Percentiles rank a stretch among this genome's conserved stretches.
Evolutionary conservation across 64 coral and sea anemone species (phyloP).

Genomic region (Stylophora pistillata): DNA sequence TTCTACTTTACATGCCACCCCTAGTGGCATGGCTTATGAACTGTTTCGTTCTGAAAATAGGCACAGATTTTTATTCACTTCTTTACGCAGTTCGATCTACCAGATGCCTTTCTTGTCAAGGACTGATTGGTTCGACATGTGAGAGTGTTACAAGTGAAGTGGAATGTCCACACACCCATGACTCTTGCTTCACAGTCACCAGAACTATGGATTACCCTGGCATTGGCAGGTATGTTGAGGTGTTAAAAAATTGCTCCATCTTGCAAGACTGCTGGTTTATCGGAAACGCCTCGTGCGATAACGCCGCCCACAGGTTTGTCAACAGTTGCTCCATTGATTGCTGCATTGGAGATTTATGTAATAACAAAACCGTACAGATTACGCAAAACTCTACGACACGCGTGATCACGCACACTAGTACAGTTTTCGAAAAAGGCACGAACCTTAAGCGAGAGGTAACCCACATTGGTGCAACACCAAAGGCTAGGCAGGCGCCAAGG

Average conservation of each 20-base stretch:
- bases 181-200: neutral
- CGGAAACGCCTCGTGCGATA: neutral
- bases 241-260: neutral
- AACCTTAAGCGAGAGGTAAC: neutral
- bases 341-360: constrained; percentile 9
- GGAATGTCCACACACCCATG: neutral
- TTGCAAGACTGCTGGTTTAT: neutral
- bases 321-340: constrained; percentile 4
- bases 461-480: no score
- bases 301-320: neutral
- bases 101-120: neutral
- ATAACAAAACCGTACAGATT: neutral
- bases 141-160: neutral
- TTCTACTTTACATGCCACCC: neutral
- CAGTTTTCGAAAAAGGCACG: neutral
- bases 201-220: neutral
- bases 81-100: neutral
- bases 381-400: neutral
- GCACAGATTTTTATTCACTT: neutral
- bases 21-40: neutral
- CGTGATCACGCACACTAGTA: neutral
- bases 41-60: neutral
- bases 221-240: neutral
- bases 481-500: neutral
- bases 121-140: neutral